A percentile compares a stretch with the other conserved stretches of the same genome.
These are phyloP conservation scores for Aselliscus stoliczkanus DNA, from an alignment of 2,797 vertebrate species.

Conservation along the genomic window DNA sequence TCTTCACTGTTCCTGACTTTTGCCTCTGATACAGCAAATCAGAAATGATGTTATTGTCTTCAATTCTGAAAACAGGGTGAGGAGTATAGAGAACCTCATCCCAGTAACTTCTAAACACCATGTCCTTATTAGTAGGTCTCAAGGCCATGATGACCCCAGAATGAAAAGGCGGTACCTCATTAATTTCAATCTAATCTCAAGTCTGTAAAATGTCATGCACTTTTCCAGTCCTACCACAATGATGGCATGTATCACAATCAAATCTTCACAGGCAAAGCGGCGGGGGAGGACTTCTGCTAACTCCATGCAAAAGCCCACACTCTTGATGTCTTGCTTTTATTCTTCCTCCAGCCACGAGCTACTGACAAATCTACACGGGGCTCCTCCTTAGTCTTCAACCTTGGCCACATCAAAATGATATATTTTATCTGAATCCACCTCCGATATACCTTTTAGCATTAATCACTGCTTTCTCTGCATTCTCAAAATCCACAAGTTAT, in stretches of 20 bases:
- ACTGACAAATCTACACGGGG: neutral
- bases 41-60: neutral
- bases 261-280: neutral
- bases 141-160: neutral
- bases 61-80: neutral
- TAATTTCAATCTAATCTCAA: slow-evolving; percentile 21
- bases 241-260: neutral
- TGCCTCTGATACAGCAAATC: neutral
- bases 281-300: neutral
- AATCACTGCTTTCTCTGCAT: neutral
- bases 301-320: neutral
- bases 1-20: neutral
- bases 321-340: neutral
- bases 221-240: neutral
- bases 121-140: neutral
- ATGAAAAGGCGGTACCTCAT: neutral
- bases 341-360: neutral
- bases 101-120: neutral
- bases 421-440: neutral
- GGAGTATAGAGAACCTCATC: neutral
- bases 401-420: neutral
- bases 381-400: neutral
- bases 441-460: neutral
- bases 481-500: neutral
- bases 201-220: neutral